Base-by-base conservation (phyloP, 2,888 invertebrate genomes). In the Clistopyga incitator region DNA sequence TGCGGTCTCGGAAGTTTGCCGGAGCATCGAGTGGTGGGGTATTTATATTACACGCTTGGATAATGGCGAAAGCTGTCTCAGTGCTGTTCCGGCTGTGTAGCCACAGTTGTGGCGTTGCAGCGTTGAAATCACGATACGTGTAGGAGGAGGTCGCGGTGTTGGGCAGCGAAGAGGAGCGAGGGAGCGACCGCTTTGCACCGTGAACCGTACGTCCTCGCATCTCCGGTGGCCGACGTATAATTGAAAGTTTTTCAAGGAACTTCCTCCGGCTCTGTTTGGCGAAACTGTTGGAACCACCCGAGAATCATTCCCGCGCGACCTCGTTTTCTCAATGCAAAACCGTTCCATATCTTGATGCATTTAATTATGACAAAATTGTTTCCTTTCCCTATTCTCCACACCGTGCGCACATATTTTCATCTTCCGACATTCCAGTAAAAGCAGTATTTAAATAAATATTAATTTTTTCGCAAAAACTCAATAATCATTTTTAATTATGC, bases 211-310 rank as follows among this genome's bases (percentile, higher is more conserved):
- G 64, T 18, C 72, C 52, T 77, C 77, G 83, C 83, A 77, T 80
- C 77, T 64, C 42, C 64, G 72, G 25, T 65, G 59, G 72, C 54
- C 61, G n/a, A 50, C 61, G 77, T 80, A 77, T 76, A 83, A 83
- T 83, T 83, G 77, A 83, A 83, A 83, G 80, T 83, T 83, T 83
- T 80, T 68, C 77, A 68, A 74, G 61, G 34, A 77, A 80, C 76
- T 83, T 83, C 42, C 71, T 42, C 72, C 72, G 76, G 67, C 72
- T 68, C 50, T 59, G 77, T 18, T 76, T 56, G 77, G 18, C 74
- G 18, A 45, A 72, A 77, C 83, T 72, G 76, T 80, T 76, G 50
- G 56, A 64, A 34, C 59, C 64, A n/a, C 38, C 29, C 64, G 71
- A 67, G 50, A 65, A 23, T 68, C 64, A 75, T 75, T 72, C 65